Percentiles rank a stretch among this genome's conserved stretches.
phyloP scores from a whole-genome alignment of 2,113 vertebrate species.

The Scatophagus argus region DNA sequence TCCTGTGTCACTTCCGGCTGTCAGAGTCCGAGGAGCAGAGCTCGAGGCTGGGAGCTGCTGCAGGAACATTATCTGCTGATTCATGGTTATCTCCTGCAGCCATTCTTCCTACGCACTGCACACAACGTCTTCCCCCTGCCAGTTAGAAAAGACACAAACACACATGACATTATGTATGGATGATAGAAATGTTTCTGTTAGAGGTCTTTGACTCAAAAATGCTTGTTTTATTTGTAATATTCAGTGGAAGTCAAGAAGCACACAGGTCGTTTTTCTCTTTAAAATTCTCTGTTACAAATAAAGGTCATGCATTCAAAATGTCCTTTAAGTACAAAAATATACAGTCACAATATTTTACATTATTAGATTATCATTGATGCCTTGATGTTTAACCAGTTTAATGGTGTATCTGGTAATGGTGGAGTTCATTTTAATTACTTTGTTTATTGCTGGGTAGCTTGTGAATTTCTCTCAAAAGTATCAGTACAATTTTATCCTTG shows the following conservation, averaged over 20 bases:
- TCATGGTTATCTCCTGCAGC: constrained; percentile 72
- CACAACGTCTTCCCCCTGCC: constrained; percentile 2
- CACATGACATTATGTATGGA: neutral
- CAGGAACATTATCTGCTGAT: constrained; percentile 46
- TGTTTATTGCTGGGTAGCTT: neutral
- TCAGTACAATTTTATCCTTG: neutral
- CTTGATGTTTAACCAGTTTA: neutral
- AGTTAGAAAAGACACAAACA: constrained; percentile 21
- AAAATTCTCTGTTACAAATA: neutral
- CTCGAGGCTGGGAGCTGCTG: constrained; percentile 20
- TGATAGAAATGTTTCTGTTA: neutral
- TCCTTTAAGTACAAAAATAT: neutral
- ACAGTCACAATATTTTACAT: neutral
- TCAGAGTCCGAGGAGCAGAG: constrained; percentile 5
- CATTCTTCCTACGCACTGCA: constrained; percentile 45
- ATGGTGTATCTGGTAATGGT: neutral
- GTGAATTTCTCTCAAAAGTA: neutral
- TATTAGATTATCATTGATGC: neutral
- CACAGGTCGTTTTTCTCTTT: neutral
- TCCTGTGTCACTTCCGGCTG: constrained; percentile 23
- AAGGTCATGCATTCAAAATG: too few species aligned
- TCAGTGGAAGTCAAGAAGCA: neutral
- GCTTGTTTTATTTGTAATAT: neutral
- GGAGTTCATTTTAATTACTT: neutral
- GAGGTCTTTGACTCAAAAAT: neutral